Base-by-base conservation (phyloP, 1,140 invertebrate species). In the Helicoverpa zea region DNA sequence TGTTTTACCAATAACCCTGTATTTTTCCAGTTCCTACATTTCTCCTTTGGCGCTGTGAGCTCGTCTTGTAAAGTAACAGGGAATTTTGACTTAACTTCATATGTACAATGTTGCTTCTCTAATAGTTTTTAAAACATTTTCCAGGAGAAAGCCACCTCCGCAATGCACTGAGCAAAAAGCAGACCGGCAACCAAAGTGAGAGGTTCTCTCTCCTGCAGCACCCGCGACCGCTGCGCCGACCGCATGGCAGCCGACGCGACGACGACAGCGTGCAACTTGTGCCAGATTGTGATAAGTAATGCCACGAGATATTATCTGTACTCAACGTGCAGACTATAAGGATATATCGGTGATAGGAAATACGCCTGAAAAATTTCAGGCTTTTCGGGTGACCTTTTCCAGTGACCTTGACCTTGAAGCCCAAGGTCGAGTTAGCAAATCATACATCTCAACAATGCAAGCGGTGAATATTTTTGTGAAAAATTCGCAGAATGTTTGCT, bases 251-350 rank as follows among this genome's bases (percentile, higher is more conserved):
- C 82, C 74, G 89, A n/a, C 77, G 87, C 30, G 87, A 83, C 47
- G 94, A 95, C 1, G 94, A 95, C 87, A 95, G 92, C 82, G 90
- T 92, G 0, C 93, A 94, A 29, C 84, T 95, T 7, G 94, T 95
- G 2, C 92, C 88, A 63, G 89, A 95, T 61, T 91, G 84, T 73
- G 92, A 94, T 76, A 94, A 95, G 88, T 95, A 93, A 90, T 43
- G 51, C 58, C 11, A 68, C 11, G 43, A 49, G 16, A 68, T 68
- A 68, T 68, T 16, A 49, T 68, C 43, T 68, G 64, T 68, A 49
- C 43, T 12, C 43, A 47, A 59, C 23, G 13, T 49, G 49, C 64
- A 68, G 64, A 68, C 4, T 68, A 14, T 49, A 49, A 18, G 64
- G 56, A 58, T 58, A 16, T n/a, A 56, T 4, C 54, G 54, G 35